Percentiles rank a stretch among this genome's conserved stretches.
Conservation (phyloP, 1,140 invertebrate genomes). For the Drosophila subobscura region DNA sequence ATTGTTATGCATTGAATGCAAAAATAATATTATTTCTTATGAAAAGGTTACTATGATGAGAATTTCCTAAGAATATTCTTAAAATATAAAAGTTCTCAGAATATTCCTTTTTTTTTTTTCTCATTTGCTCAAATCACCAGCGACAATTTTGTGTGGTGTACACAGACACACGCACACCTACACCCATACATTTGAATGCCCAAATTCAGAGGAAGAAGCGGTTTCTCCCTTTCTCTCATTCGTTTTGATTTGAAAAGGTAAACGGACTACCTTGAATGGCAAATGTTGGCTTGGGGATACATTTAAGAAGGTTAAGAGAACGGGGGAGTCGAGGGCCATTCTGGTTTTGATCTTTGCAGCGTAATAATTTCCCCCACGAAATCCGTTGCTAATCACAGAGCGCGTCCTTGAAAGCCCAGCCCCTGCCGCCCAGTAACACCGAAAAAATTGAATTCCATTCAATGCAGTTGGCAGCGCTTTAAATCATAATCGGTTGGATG, state of each 20-base stretch:
- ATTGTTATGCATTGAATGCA: not conserved
- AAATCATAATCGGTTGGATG: conserved; percentile 56
- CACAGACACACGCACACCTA: conserved; percentile 1
- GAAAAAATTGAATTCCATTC: not conserved
- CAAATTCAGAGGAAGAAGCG: conserved; percentile 9
- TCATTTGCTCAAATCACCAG: not conserved
- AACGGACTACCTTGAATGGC: conserved; percentile 10
- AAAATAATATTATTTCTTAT: not conserved
- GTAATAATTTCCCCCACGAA: conserved; percentile 40
- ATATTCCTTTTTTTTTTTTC: too few relatives aligned
- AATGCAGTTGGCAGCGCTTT: conserved; percentile 34
- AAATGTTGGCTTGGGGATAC: too few relatives aligned
- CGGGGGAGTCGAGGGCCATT: conserved; percentile 5
- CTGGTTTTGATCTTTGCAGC: conserved; percentile 64
- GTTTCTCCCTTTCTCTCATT: not conserved
- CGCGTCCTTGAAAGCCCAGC: conserved; percentile 5
- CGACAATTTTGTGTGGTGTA: conserved; percentile 14
- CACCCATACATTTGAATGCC: conserved; percentile 18
- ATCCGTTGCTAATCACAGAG: conserved; percentile 27
- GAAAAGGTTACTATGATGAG: too few relatives aligned
- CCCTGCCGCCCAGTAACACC: too few relatives aligned
- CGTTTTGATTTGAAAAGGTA: conserved; percentile 32
- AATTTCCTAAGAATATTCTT: too few relatives aligned
- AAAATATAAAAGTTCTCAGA: not conserved
- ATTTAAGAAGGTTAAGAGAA: conserved; percentile 7